phyloP scores from a whole-genome alignment of 1,140 invertebrate species.

The Drosophila hydei region DNA sequence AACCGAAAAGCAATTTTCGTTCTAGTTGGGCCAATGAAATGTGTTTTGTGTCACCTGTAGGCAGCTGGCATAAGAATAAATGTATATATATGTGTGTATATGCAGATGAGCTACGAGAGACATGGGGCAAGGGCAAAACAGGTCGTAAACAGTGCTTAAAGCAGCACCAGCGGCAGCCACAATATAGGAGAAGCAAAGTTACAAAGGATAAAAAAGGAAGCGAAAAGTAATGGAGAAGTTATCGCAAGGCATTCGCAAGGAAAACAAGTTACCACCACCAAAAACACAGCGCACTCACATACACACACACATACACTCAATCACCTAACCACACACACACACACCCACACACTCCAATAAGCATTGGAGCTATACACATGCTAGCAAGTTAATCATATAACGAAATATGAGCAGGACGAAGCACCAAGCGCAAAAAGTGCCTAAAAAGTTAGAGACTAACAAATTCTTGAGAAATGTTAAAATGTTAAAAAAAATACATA shows the following conservation, averaged over 20 bases:
- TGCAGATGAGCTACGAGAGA: slow-evolving; percentile 8
- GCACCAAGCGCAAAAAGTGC: slow-evolving; percentile 10
- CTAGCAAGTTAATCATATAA: slow-evolving; percentile 26
- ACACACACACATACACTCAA: slow-evolving; percentile 1
- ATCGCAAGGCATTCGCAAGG: slow-evolving; percentile 1
- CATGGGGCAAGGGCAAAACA: neutral
- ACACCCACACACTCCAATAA: neutral
- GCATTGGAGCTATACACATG: slow-evolving; percentile 8
- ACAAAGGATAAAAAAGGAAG: slow-evolving; percentile 6
- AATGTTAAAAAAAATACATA: slow-evolving; percentile 3
- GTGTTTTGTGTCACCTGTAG: neutral
- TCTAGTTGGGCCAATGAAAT: slow-evolving; percentile 31
- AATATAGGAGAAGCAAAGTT: too few relatives aligned
- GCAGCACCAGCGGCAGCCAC: slow-evolving; percentile 1
- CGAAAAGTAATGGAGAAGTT: slow-evolving; percentile 6
- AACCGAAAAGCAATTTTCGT: slow-evolving; percentile 60
- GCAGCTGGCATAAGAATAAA: neutral
- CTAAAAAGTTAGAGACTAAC: slow-evolving; percentile 6
- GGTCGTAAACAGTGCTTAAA: slow-evolving; percentile 10
- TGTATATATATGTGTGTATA: neutral
- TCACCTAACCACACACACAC: slow-evolving; percentile 4
- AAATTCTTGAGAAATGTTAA: neutral
- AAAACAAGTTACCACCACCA: neutral
- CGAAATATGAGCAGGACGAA: slow-evolving; percentile 28
- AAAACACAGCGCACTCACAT: neutral